Evolutionary conservation across 2,797 vertebrate genomes (phyloP), one percentile per base, ranked within the genome.

Genomic region (Galaxias olidus): DNA sequence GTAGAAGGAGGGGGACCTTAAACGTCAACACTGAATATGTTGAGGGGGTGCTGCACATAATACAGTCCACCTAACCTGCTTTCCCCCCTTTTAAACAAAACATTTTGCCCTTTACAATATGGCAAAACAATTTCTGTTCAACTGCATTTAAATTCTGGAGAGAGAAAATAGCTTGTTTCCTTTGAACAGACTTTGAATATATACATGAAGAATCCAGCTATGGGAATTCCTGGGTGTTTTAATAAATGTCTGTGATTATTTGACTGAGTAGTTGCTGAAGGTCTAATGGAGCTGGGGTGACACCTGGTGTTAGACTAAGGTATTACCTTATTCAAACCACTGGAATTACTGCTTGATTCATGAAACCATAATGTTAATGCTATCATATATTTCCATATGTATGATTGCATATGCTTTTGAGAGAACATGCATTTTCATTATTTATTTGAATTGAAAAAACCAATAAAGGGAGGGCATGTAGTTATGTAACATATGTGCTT

Each of bases 171-270:
- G 70, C 77, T 71, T 79, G 80, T 81, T 85, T 87, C 73, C 85
- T 81, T 86, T 81, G 71, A 81, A 63, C 45, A 80, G 75, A 85
- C 80, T 74, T 81, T 73, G 78, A 67, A 80, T 81, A 69, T 76
- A 72, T 66, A 83, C 84, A 87, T 88, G 76, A 88, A 89, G 89
- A 86, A 88, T 83, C 86, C 82, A 83, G 78, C 72, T 59, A 59
- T 70, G 69, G 77, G 66, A 86, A 86, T 85, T 82, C 76, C 69
- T 76, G 76, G 83, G 77, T 86, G 80, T 86, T 87, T 83, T 72
- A 82, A 89, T 85, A 81, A 75, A 90, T 89, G 75, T 79, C 59
- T 61, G 66, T 59, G 72, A 40, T 68, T 53, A 63, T 71, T 71
- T 66, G 61, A 53, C 42, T 48, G 52, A 45, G 13, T 4, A 40